These are phyloP conservation scores for Drosophila meridionalis DNA, from an alignment of 2,888 invertebrate species.

Conservation along the genomic window DNA sequence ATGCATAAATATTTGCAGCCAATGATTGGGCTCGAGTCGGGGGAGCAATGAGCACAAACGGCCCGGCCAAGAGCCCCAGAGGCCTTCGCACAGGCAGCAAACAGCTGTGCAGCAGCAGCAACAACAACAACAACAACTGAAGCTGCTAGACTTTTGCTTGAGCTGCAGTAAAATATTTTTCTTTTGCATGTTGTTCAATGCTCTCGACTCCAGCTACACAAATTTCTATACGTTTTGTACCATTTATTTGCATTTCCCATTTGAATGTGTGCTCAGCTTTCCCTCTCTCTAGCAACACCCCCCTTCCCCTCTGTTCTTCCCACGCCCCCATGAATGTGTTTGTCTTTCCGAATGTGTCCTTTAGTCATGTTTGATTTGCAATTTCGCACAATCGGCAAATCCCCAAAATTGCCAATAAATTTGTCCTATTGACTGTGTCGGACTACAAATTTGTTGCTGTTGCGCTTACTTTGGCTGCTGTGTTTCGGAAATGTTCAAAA, in stretches of 20 bases:
- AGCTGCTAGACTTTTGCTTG: slow-evolving; percentile 23
- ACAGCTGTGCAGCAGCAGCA: slow-evolving; percentile 34
- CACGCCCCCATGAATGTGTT: slow-evolving; percentile 3
- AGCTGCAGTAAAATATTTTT: slow-evolving; percentile 50
- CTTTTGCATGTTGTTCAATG: slow-evolving; percentile 28
- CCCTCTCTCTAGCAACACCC: background rate
- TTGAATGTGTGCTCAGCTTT: slow-evolving; percentile 34
- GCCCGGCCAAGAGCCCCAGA: slow-evolving; percentile 18
- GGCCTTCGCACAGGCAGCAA: slow-evolving; percentile 9
- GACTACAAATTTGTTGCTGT: slow-evolving; percentile 65
- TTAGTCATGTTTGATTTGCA: slow-evolving; percentile 80
- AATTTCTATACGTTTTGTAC: slow-evolving; percentile 62
- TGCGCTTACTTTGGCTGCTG: slow-evolving; percentile 19
- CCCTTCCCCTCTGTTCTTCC: background rate
- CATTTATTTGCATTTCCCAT: slow-evolving; percentile 71
- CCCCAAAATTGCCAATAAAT: slow-evolving; percentile 79
- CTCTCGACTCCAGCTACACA: slow-evolving; percentile 52
- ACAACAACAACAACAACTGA: slow-evolving; percentile 3
- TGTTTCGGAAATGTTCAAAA: slow-evolving; percentile 16
- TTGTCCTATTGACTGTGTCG: slow-evolving; percentile 73
- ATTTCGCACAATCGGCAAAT: slow-evolving; percentile 76
- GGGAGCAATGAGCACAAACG: slow-evolving; percentile 27
- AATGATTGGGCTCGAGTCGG: slow-evolving; percentile 32
- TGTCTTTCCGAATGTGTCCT: slow-evolving; percentile 46
- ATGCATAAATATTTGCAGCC: slow-evolving; percentile 39